Base-by-base conservation (phyloP, 2,888 invertebrate species). In the Drosophila ustulata region DNA sequence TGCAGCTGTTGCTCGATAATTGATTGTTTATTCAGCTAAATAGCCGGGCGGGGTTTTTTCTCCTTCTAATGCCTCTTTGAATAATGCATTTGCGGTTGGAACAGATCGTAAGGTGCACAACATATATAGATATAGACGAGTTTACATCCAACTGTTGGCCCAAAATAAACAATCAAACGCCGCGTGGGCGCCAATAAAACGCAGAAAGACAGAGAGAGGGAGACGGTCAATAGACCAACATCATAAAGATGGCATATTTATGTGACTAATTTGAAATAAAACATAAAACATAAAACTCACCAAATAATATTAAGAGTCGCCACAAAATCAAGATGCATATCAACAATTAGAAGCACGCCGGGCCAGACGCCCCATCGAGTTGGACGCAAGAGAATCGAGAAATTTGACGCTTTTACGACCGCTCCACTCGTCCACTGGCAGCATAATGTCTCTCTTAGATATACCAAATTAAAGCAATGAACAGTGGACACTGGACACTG, bases 401-500 rank as follows among this genome's bases (percentile, higher is more conserved):
- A 89, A 86, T 90, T 88, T 88, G 89, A 90, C 90, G 89, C 88
- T 90, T 88, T 90, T 85, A 86, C 75, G 87, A 87, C 50, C 75
- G 71, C 56, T 67, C 57, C 64, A 62, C 50, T 55, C 58, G 30
- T 49, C 53, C 62, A 53, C 59, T 46, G 76, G 65, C 79, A 78
- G 61, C 74, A 81, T 89, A 89, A 90, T 89, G 80, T 82, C 88
- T 86, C 72, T 85, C 77, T 83, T 90, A 79, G 88, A 79, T 76
- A 88, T 78, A 88, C 88, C 88, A 88, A 88, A 88, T 90, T 89
- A 88, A 88, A 90, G 90, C 88, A 83, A 67, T 79, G 76, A 47
- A 26, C 65, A 39, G 37, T 61, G 62, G 58, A 75, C 62, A 55
- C 13, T 46, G 46, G 79, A 68, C 58, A 72, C 23, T 39, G 39